phyloP scores from a whole-genome alignment of 2,797 vertebrate genomes.

The Trematomus bernacchii region DNA sequence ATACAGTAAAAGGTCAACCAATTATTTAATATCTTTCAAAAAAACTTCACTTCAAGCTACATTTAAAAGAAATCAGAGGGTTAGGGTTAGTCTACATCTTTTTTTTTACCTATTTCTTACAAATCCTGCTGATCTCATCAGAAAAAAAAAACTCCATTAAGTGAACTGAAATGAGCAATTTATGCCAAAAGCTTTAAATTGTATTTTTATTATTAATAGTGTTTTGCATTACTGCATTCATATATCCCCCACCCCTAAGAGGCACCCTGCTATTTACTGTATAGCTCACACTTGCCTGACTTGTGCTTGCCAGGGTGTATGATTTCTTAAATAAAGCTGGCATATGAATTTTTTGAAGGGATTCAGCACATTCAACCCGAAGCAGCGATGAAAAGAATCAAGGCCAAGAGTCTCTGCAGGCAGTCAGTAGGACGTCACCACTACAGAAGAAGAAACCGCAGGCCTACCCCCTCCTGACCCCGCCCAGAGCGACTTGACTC shows the following conservation, averaged over 20 bases:
- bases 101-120: too few species aligned
- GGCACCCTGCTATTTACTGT: too few species aligned
- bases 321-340: constrained; percentile 32
- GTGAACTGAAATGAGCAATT: too few species aligned
- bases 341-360: constrained; percentile 24
- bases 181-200: too few species aligned
- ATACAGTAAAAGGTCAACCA: too few species aligned
- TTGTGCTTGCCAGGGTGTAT: background rate
- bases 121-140: too few species aligned
- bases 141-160: too few species aligned
- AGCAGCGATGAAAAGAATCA: constrained; percentile 34
- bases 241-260: too few species aligned
- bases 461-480: constrained; percentile 40
- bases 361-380: background rate
- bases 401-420: constrained; percentile 28
- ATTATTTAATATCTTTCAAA: background rate
- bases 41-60: background rate
- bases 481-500: constrained; percentile 26
- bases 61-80: background rate
- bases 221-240: too few species aligned
- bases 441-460: constrained; percentile 14
- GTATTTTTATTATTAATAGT: too few species aligned
- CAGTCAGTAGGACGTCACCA: constrained; percentile 21
- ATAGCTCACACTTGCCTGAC: too few species aligned
- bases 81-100: too few species aligned